These are phyloP conservation scores for Ametastegia equiseti DNA, from an alignment of 2,888 invertebrate species.

Conservation along the genomic window DNA sequence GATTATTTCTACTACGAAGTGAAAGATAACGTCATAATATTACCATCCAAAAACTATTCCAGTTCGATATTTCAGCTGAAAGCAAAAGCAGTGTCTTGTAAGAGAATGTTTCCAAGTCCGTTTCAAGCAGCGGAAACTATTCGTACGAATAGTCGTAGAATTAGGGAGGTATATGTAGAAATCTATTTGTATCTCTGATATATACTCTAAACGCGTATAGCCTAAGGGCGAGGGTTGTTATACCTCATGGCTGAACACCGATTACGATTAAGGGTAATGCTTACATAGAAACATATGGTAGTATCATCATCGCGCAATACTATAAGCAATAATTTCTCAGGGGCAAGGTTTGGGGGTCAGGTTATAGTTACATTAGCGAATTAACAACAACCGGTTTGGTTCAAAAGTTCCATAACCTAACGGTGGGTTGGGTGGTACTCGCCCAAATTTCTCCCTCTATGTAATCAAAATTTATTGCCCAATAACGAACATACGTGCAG, in stretches of 20 bases:
- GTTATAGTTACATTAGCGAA: conserved; percentile 46
- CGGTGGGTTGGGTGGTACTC: conserved; percentile 25
- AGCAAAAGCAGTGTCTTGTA: background rate
- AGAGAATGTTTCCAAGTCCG: background rate
- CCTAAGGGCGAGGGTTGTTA: conserved; percentile 23
- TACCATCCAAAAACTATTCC: background rate
- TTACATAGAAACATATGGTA: conserved; percentile 26
- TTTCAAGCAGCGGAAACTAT: background rate
- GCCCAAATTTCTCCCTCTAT: conserved; percentile 23
- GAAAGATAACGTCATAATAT: background rate
- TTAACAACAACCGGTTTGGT: conserved; percentile 45
- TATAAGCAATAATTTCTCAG: conserved; percentile 41
- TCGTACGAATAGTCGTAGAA: background rate
- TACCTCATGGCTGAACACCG: conserved; percentile 34
- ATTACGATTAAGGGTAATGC: conserved; percentile 37
- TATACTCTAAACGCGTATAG: background rate
- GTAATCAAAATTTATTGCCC: conserved; percentile 37
- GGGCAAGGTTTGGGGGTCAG: conserved; percentile 27
- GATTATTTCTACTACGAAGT: background rate
- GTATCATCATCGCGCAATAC: conserved; percentile 37
- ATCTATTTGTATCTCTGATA: conserved; percentile 6
- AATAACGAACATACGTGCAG: conserved; percentile 39
- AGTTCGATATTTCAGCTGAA: background rate
- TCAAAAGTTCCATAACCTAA: conserved; percentile 42
- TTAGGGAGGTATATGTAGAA: background rate